phyloP scores from a whole-genome alignment of 2,797 vertebrate genomes.

The Acridotheres tristis region DNA sequence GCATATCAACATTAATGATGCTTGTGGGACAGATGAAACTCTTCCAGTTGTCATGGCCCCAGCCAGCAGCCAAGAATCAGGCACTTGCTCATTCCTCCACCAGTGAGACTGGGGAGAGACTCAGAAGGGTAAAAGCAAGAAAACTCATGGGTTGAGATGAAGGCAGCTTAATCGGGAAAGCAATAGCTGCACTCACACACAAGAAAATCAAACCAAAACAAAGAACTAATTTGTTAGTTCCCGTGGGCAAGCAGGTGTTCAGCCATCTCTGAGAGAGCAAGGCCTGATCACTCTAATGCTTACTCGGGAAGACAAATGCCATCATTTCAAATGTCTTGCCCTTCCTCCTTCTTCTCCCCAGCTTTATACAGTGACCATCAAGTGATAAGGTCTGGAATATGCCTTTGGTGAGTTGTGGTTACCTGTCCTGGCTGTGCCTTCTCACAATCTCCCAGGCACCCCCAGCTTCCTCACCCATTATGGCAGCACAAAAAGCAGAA shows the following conservation, averaged over 20 bases:
- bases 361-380: no score
- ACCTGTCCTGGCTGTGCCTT: not conserved
- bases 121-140: not conserved
- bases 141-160: not conserved
- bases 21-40: not conserved
- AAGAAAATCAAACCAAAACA: not conserved
- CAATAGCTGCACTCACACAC: not conserved
- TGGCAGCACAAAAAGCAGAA: accelerated
- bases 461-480: accelerated
- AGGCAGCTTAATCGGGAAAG: not conserved
- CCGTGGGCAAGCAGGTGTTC: no score
- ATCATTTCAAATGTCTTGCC: not conserved
- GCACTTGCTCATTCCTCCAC: not conserved
- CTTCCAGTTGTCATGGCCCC: accelerated
- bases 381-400: not conserved
- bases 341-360: not conserved
- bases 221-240: not conserved
- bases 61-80: not conserved
- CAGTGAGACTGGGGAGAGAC: not conserved
- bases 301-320: not conserved
- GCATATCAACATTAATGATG: not conserved
- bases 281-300: accelerated
- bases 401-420: not conserved
- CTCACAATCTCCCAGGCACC: not conserved
- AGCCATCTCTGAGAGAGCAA: not conserved